These are phyloP conservation scores for Nomada ferruginata DNA, from an alignment of 2,888 invertebrate genomes.

Conservation along the genomic window DNA sequence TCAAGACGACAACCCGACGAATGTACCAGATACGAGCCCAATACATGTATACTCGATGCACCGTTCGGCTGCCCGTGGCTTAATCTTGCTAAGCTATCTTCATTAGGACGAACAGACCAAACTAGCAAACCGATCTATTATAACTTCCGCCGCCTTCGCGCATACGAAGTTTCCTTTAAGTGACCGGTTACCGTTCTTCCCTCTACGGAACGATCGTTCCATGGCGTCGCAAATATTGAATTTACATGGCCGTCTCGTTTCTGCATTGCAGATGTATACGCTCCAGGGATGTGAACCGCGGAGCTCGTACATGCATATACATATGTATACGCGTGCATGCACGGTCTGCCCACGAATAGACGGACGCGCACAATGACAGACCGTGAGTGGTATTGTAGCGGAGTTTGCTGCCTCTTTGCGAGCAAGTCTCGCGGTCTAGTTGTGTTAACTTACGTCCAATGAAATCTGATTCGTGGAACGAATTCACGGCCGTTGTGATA, in stretches of 20 bases:
- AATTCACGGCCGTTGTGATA: conserved; percentile 40
- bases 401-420: conserved; percentile 59
- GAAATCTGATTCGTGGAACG: conserved; percentile 65
- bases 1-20: not conserved
- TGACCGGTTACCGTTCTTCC: conserved; percentile 47
- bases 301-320: conserved; percentile 32
- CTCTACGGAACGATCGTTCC: conserved; percentile 66
- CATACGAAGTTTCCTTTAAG: conserved; percentile 52
- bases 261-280: conserved; percentile 72
- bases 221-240: conserved; percentile 71
- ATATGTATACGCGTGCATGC: conserved; percentile 25
- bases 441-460: conserved; percentile 58
- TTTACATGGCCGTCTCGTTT: conserved; percentile 72
- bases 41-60: not conserved
- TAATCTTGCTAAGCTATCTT: not conserved
- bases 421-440: conserved; percentile 45
- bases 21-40: not conserved
- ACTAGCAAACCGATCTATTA: not conserved
- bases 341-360: conserved; percentile 14
- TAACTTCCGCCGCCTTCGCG: conserved; percentile 13
- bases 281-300: conserved; percentile 43
- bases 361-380: not conserved
- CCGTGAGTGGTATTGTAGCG: conserved; percentile 12
- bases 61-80: not conserved
- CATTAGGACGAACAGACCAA: too few species aligned